Conservation (phyloP, 2,113 vertebrate genomes). For the Caracal caracal region DNA sequence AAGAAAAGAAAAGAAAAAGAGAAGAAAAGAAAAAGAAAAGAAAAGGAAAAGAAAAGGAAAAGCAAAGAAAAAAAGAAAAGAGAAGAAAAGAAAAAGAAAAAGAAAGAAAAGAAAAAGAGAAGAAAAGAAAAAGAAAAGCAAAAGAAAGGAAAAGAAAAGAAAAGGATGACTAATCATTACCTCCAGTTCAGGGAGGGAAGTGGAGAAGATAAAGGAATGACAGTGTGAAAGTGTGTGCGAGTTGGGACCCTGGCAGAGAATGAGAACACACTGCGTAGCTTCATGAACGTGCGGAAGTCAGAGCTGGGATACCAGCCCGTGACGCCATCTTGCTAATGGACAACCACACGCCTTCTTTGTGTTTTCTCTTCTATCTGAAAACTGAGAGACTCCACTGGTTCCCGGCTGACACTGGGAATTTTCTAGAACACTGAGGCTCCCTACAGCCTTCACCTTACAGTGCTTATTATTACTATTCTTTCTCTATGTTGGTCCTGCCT, state of each 20-base stretch:
- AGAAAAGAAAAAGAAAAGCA: too few species aligned
- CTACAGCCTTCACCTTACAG: neutral
- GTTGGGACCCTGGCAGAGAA: fast-evolving
- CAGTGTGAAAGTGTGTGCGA: neutral
- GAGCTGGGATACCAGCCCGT: neutral
- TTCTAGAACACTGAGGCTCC: neutral
- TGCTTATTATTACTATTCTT: neutral
- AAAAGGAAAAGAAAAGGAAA: too few species aligned
- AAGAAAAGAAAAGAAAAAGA: too few species aligned
- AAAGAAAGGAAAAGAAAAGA: too few species aligned
- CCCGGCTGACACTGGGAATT: fast-evolving
- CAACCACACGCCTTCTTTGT: neutral
- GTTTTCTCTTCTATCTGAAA: neutral
- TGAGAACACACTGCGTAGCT: fast-evolving
- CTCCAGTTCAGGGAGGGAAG: neutral
- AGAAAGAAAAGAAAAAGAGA: too few species aligned
- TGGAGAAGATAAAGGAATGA: neutral
- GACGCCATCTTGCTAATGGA: fast-evolving
- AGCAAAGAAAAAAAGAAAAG: too few species aligned
- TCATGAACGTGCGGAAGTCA: neutral
- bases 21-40: too few species aligned
- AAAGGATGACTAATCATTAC: neutral
- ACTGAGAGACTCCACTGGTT: neutral
- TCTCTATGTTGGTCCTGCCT: neutral
- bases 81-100: too few species aligned